Evolutionary conservation across 1,140 invertebrate species (phyloP).

Genomic region (Philopotamus ludificatus): DNA sequence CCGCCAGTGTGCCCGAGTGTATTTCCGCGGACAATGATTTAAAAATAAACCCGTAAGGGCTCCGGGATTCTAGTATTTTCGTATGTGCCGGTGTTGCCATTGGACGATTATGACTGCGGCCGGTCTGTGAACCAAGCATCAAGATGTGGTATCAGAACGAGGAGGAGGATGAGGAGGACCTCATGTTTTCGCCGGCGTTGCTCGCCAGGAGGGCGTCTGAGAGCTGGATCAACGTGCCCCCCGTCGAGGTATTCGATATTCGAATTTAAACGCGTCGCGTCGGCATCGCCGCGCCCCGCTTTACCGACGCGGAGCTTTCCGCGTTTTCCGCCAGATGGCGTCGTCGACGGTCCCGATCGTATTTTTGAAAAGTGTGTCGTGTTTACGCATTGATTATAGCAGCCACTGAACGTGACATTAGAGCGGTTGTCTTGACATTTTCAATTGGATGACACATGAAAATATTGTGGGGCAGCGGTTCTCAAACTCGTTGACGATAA

Average conservation of each 20-base stretch:
- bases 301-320: too few species aligned
- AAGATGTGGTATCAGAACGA: constrained; percentile 67
- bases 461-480: too few species aligned
- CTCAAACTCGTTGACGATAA: too few species aligned
- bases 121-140: neutral
- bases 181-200: constrained; percentile 80
- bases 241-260: constrained; percentile 68
- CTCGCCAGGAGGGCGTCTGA: constrained; percentile 79
- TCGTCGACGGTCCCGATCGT: too few species aligned
- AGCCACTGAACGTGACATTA: too few species aligned
- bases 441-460: too few species aligned
- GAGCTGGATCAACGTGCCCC: constrained; percentile 82
- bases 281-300: neutral
- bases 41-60: constrained; percentile 21
- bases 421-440: too few species aligned
- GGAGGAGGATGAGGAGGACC: constrained; percentile 78
- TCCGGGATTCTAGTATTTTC: constrained; percentile 18
- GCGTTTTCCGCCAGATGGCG: neutral
- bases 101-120: neutral
- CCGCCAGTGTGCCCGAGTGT: neutral
- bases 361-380: too few species aligned
- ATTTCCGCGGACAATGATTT: neutral
- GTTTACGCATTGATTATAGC: too few species aligned
- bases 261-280: neutral
- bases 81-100: neutral